Evolutionary conservation across 2,888 invertebrate genomes (phyloP).

Genomic region (Pelosia muscerda): DNA sequence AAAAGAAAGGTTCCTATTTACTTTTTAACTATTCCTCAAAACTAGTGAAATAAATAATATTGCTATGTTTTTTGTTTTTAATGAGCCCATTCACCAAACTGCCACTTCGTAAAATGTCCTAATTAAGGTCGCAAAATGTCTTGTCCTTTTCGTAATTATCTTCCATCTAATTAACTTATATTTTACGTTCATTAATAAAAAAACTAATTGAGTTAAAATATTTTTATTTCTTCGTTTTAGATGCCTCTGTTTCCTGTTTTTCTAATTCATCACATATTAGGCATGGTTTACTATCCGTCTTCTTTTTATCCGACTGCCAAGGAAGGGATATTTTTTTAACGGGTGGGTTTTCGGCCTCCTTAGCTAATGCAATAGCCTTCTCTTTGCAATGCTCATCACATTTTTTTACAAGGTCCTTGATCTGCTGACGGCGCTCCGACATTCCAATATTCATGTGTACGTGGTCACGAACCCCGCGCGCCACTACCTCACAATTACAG

Average conservation of each 20-base stretch:
- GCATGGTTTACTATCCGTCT: neutral
- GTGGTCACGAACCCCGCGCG: constrained; percentile 58
- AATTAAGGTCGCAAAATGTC: too few species aligned
- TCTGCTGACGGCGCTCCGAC: constrained; percentile 31
- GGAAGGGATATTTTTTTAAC: too few species aligned
- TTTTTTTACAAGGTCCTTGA: constrained; percentile 12
- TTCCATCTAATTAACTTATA: too few species aligned
- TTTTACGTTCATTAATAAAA: neutral
- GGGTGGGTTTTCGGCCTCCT: neutral
- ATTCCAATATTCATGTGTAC: constrained; percentile 58
- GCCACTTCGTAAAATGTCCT: too few species aligned
- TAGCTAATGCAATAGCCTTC: too few species aligned
- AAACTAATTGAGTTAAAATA: neutral
- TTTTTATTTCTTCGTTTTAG: constrained; percentile 8
- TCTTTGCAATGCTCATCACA: constrained; percentile 8
- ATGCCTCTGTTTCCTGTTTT: neutral
- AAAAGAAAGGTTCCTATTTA: too few species aligned
- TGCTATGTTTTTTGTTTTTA: too few species aligned
- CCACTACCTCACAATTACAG: constrained; percentile 63
- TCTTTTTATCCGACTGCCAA: neutral
- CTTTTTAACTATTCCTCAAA: too few species aligned
- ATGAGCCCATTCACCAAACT: too few species aligned
- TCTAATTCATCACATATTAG: neutral
- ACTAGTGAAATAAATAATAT: too few species aligned
- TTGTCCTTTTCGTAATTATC: too few species aligned